Percentiles rank a stretch among this genome's conserved stretches.
Evolutionary conservation across 2,888 invertebrate species (phyloP).

Genomic region (Bombylius major): DNA sequence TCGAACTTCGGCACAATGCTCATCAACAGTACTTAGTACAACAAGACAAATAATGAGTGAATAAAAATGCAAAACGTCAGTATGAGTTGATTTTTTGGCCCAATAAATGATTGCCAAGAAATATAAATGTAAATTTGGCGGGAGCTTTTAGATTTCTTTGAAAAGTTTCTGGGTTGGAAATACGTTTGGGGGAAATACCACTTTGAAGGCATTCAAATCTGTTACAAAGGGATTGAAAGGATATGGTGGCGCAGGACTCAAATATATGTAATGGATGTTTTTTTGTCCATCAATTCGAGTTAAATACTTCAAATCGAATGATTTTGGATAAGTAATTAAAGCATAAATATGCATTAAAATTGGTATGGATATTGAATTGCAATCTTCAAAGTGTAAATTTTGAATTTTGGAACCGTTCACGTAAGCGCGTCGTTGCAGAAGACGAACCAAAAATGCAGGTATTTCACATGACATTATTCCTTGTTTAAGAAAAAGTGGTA

Average conservation of each 20-base stretch:
- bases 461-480: slow-evolving; percentile 47
- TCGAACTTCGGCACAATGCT: slow-evolving; percentile 29
- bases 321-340: slow-evolving; percentile 29
- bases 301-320: slow-evolving; percentile 26
- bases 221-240: slow-evolving; percentile 8
- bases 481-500: slow-evolving; percentile 53
- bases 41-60: slow-evolving; percentile 28
- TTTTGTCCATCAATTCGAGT: slow-evolving; percentile 28
- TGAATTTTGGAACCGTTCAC: slow-evolving; percentile 61
- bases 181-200: slow-evolving; percentile 20
- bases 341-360: slow-evolving; percentile 48
- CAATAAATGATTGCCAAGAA: slow-evolving; percentile 31
- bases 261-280: slow-evolving; percentile 19
- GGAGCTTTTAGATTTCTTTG: slow-evolving; percentile 20
- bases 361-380: slow-evolving; percentile 45
- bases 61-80: slow-evolving; percentile 27
- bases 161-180: slow-evolving; percentile 21
- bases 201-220: slow-evolving; percentile 22
- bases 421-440: slow-evolving; percentile 48
- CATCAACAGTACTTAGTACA: slow-evolving; percentile 27
- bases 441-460: slow-evolving; percentile 55
- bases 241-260: background rate
- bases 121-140: slow-evolving; percentile 26
- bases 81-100: slow-evolving; percentile 27
- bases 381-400: slow-evolving; percentile 46